Conservation (phyloP, 2,113 vertebrate species). For the Amphiprion percula region DNA sequence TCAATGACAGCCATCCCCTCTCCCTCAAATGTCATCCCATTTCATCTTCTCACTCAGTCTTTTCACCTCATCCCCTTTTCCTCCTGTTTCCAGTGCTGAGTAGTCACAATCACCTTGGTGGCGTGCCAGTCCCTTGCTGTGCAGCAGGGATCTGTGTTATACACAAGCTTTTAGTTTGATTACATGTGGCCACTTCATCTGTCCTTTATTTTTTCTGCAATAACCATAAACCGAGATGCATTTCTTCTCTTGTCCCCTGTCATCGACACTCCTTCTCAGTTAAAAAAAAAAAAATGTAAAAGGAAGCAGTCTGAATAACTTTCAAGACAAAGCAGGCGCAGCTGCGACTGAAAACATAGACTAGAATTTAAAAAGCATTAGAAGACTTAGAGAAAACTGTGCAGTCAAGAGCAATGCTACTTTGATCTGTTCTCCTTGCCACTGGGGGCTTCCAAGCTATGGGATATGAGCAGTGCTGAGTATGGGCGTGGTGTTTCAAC, state of each 20-base stretch:
- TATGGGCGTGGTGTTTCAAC: slow-evolving; percentile 23
- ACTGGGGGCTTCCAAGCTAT: slow-evolving; percentile 31
- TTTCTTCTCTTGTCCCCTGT: slow-evolving; percentile 50
- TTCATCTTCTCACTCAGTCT: slow-evolving; percentile 58
- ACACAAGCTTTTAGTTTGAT: slow-evolving; percentile 86
- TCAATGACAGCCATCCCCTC: slow-evolving; percentile 64
- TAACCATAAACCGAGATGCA: slow-evolving; percentile 69
- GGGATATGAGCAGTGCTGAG: slow-evolving; percentile 8
- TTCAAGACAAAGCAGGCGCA: slow-evolving; percentile 20
- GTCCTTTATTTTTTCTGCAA: slow-evolving; percentile 61
- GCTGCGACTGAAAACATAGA: slow-evolving; percentile 19
- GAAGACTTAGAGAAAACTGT: slow-evolving; percentile 12
- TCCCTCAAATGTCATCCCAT: slow-evolving; percentile 69
- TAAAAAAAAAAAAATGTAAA: slow-evolving; percentile 6
- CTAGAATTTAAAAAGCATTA: slow-evolving; percentile 27
- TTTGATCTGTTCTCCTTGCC: slow-evolving; percentile 45
- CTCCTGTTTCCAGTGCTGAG: slow-evolving; percentile 47
- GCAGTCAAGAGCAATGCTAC: slow-evolving; percentile 30
- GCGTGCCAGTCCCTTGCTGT: slow-evolving; percentile 62
- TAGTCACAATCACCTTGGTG: slow-evolving; percentile 76
- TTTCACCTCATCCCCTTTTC: slow-evolving; percentile 53
- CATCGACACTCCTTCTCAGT: slow-evolving; percentile 34
- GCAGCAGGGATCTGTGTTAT: slow-evolving; percentile 66
- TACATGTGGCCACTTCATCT: slow-evolving; percentile 73
- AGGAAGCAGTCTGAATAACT: slow-evolving; percentile 35